A percentile compares a stretch with the other conserved stretches of the same genome.
phyloP scores from a whole-genome alignment of 35 echinoderm and acorn worm genomes.

The Holothuria glaberrima region DNA sequence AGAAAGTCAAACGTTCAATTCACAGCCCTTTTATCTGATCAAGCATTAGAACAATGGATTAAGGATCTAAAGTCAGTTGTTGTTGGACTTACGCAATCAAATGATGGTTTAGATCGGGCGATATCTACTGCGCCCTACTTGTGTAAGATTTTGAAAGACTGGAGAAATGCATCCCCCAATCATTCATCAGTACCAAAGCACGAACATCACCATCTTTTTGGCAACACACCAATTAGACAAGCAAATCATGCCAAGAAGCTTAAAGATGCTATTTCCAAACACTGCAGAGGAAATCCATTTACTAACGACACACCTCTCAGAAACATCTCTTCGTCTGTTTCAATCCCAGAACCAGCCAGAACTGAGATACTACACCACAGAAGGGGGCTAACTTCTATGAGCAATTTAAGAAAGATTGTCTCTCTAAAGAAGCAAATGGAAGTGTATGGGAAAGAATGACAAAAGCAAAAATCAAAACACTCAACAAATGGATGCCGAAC shows the following conservation, averaged over 20 bases:
- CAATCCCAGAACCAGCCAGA: slow-evolving; percentile 38
- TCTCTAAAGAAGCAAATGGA: slow-evolving; percentile 11
- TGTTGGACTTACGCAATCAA: slow-evolving; percentile 34
- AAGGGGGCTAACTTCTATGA: slow-evolving; percentile 27
- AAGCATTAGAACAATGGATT: slow-evolving; percentile 42
- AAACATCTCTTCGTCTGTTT: slow-evolving; percentile 47
- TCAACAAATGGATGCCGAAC: slow-evolving; percentile 36
- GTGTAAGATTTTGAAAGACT: background rate
- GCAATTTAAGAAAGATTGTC: slow-evolving; percentile 9
- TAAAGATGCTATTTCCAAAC: slow-evolving; percentile 33
- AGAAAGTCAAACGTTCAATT: slow-evolving; percentile 7
- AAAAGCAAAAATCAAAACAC: slow-evolving; percentile 36
- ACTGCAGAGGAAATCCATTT: slow-evolving; percentile 48
- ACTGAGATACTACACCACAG: slow-evolving; percentile 29
- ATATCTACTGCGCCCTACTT: slow-evolving; percentile 48
- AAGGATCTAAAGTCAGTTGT: slow-evolving; percentile 46
- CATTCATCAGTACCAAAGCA: slow-evolving; percentile 8
- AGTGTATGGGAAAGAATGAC: slow-evolving; percentile 33
- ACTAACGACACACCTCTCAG: slow-evolving; percentile 22
- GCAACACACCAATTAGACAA: slow-evolving; percentile 39
- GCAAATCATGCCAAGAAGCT: slow-evolving; percentile 39
- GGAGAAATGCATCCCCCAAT: slow-evolving; percentile 23
- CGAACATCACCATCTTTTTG: slow-evolving; percentile 17
- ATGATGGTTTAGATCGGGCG: slow-evolving; percentile 38
- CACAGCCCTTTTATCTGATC: slow-evolving; percentile 26